Evolutionary conservation across 2,113 vertebrate genomes (phyloP), one percentile per base, ranked within the genome.

Genomic region (Muscicapa adusta): DNA sequence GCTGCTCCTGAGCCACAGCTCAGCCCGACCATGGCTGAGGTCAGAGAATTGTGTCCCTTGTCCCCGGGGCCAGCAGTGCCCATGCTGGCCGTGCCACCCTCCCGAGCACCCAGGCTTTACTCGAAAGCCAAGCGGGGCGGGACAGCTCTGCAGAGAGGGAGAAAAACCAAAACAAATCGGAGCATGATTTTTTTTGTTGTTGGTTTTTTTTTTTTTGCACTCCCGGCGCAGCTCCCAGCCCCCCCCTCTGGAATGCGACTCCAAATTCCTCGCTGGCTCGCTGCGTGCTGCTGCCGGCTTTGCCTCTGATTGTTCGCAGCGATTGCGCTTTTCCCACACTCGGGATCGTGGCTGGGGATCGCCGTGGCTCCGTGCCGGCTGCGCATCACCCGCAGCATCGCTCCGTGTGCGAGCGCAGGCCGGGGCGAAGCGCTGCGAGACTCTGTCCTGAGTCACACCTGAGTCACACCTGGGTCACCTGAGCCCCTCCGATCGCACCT

Each of bases 321-420:
- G 95, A 96, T 94, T 97, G 93, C 13, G 12, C 93, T 90, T 96
- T 97, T 97, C 96, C 96, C 96, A 97, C 95, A 97, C 91, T 97
- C 90, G 19, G 3, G 82, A 91, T 88, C 93, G 6, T 23, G 89
- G 93, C 93, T 91, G 13, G 94, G 93, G 4, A 82, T 76, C 87
- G 17, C 93, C 68, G 28, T 96, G 95, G 96, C 95, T 93, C 93
- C 47, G 18, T 79, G 95, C 95, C 91, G 58, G 85, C 93, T 90
- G 38, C 54, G 3, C 5, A 76, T 75, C 94, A 65, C 74, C 95
- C 77, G 47, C 77, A 87, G 94, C 94, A 3, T 19, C 43, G 6
- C 43, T 45, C 16, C 1, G 15, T 8, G 28, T 65, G 50, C 84
- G 38, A 89, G 96, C 58, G 47, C 89, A 50, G 93, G 23, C 91